Percentiles rank a stretch among this genome's conserved stretches.
phyloP scores from a whole-genome alignment of 2,797 vertebrate species.

The Catostomus latipinnis region DNA sequence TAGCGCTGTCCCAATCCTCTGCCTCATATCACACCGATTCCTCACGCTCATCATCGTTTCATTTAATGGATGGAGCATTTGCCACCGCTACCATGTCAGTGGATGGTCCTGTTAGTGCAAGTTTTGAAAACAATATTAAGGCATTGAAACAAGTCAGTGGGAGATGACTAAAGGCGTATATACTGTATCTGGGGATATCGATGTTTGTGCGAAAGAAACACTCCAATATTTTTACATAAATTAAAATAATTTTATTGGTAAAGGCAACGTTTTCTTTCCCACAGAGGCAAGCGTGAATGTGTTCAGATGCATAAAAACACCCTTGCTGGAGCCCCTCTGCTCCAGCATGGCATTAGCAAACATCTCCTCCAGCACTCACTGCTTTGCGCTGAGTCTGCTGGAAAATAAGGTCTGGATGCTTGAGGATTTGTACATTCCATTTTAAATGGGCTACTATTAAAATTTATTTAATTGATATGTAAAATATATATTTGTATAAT shows the following conservation, averaged over 20 bases:
- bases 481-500: too few relatives aligned
- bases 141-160: not conserved
- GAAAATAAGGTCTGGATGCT: slow-evolving; percentile 81
- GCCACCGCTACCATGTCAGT: slow-evolving; percentile 68
- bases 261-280: slow-evolving; percentile 67
- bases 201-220: not conserved
- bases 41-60: slow-evolving; percentile 66
- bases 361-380: slow-evolving; percentile 74
- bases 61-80: slow-evolving; percentile 70
- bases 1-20: slow-evolving; percentile 60
- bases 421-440: too few relatives aligned
- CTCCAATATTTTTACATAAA: not conserved
- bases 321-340: slow-evolving; percentile 69
- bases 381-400: slow-evolving; percentile 68
- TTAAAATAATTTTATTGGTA: not conserved
- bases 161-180: not conserved
- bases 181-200: not conserved
- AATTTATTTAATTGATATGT: too few relatives aligned
- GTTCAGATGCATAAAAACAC: slow-evolving; percentile 53
- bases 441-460: too few relatives aligned
- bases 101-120: slow-evolving; percentile 71
- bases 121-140: not conserved
- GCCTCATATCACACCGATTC: slow-evolving; percentile 56
- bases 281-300: slow-evolving; percentile 71
- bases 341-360: slow-evolving; percentile 67